Percentiles rank a stretch among this genome's conserved stretches.
Evolutionary conservation across 2,888 invertebrate genomes (phyloP).

Genomic region (Caradrina kadenii): DNA sequence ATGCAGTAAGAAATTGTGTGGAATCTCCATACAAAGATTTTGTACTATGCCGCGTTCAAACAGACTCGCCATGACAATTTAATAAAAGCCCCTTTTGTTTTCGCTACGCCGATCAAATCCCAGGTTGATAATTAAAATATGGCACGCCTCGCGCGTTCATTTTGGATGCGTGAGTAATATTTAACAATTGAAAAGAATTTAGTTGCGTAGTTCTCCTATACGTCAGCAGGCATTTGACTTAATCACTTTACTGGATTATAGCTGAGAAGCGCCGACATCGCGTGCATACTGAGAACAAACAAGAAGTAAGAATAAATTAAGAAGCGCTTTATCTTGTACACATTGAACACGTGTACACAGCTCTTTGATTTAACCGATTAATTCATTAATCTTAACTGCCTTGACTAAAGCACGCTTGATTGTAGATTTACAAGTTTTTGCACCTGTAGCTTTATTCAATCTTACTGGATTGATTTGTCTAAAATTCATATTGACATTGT

Average conservation of each 20-base stretch:
- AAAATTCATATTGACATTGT: neutral
- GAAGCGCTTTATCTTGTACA: constrained; percentile 21
- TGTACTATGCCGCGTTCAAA: neutral
- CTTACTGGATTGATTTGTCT: constrained; percentile 20
- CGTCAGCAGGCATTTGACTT: constrained; percentile 35
- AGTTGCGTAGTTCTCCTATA: constrained; percentile 39
- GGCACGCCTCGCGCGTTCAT: neutral
- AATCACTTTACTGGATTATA: constrained; percentile 42
- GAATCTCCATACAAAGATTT: neutral
- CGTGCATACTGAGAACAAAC: constrained; percentile 43
- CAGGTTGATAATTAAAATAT: constrained; percentile 6
- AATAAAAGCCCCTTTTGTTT: neutral
- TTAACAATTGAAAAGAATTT: constrained; percentile 7
- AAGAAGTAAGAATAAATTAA: constrained; percentile 48
- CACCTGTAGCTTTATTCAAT: constrained; percentile 22
- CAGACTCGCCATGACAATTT: neutral
- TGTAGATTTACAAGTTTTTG: constrained; percentile 27
- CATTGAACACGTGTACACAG: constrained; percentile 10
- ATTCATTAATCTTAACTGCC: constrained; percentile 39
- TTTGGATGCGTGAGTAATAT: constrained; percentile 38
- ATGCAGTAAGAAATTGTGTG: neutral
- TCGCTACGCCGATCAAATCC: neutral
- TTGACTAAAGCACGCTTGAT: constrained; percentile 36
- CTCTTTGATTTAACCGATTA: constrained; percentile 47
- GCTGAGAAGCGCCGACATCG: constrained; percentile 29